Evolutionary conservation across 2,797 vertebrate genomes (phyloP), one percentile per base, ranked within the genome.

Genomic region (Sphenodon punctatus): DNA sequence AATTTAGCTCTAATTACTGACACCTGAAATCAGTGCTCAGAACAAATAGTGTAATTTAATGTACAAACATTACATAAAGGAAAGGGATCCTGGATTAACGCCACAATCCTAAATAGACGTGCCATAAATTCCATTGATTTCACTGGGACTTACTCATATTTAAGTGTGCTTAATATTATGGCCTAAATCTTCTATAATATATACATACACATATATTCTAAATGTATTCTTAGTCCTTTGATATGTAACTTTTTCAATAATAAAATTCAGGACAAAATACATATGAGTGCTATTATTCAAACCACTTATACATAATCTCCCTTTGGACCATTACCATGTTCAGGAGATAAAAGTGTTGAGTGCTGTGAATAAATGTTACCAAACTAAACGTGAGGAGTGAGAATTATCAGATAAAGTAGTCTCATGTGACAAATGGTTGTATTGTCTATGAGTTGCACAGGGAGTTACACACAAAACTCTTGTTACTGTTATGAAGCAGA

Each of bases 31-130:
- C 3, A 1, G 51, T 89, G 73, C 61, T 39, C 49, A 85, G 15
- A 10, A 20, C 39, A n/a, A n/a, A n/a, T n/a, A 87, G 6, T 75
- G 82, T 77, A 84, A 86, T 70, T 73, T 85, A 88, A 84, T 13
- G 78, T 56, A 58, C 23, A 79, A 84, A 86, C 82, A 72, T 82
- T 59, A 69, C 63, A 84, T 81, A 83, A 85, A 43, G 5, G 25
- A n/a, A n/a, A n/a, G n/a, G n/a, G n/a, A n/a, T n/a, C n/a, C n/a
- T n/a, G n/a, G n/a, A n/a, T n/a, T n/a, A n/a, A n/a, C n/a, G n/a
- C n/a, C n/a, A n/a, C n/a, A n/a, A n/a, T n/a, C n/a, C n/a, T n/a
- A n/a, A n/a, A n/a, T n/a, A n/a, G n/a, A n/a, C n/a, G n/a, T n/a
- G n/a, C n/a, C n/a, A n/a, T n/a, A n/a, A n/a, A n/a, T n/a, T n/a